Conservation (phyloP, 2,113 vertebrate genomes). For the Phylloscopus trochiloides region DNA sequence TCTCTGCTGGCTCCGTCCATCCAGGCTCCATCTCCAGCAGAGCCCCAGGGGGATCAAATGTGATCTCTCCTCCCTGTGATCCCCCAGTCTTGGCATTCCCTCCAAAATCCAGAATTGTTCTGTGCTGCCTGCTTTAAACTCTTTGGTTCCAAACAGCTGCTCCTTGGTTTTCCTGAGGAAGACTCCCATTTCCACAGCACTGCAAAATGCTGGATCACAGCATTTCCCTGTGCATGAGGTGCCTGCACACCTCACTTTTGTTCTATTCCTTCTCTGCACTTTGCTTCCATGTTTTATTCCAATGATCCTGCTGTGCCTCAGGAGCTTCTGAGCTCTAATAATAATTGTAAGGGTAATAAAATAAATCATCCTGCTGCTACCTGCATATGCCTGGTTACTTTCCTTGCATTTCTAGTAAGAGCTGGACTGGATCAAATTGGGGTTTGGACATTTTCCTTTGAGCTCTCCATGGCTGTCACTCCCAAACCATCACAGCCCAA, state of each 20-base stretch:
- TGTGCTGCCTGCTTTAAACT: neutral
- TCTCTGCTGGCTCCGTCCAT: neutral
- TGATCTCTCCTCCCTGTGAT: neutral
- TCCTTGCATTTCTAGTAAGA: neutral
- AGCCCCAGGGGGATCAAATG: too few relatives aligned
- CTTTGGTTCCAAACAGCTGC: neutral
- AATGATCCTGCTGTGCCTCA: neutral
- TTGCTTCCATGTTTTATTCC: neutral
- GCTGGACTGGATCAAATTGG: neutral
- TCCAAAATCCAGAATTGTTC: neutral
- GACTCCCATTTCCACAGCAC: neutral
- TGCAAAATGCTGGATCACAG: neutral
- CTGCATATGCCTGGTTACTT: neutral
- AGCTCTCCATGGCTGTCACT: neutral
- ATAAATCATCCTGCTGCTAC: neutral
- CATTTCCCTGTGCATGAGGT: neutral
- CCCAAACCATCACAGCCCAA: rapidly evolving
- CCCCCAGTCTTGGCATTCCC: neutral
- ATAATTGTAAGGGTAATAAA: neutral
- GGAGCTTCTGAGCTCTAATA: neutral
- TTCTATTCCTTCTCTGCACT: neutral
- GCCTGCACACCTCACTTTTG: neutral
- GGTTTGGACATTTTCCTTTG: neutral
- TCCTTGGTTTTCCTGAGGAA: neutral
- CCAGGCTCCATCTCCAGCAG: neutral